phyloP scores from a whole-genome alignment of 2,113 vertebrate species.

The Panthera tigris region DNA sequence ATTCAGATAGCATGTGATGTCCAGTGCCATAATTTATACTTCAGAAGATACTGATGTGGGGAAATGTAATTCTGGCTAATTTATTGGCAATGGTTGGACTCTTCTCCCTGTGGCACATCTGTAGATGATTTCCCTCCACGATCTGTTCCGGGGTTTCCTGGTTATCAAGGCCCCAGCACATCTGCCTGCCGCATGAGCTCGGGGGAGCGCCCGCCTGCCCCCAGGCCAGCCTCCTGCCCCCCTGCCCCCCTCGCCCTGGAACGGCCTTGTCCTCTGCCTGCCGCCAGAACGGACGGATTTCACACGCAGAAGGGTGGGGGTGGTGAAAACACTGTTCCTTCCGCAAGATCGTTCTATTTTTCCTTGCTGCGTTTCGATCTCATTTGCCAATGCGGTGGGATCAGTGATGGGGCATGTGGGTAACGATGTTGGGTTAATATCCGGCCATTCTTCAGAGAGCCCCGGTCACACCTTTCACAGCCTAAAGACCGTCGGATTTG shows the following conservation, averaged over 20 bases:
- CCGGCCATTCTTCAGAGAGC: background rate
- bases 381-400: accelerated
- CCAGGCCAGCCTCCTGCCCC: accelerated
- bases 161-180: background rate
- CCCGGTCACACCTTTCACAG: too few species aligned
- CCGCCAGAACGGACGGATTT: accelerated
- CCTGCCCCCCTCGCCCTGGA: background rate
- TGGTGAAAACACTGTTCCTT: background rate
- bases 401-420: background rate
- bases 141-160: background rate
- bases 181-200: background rate
- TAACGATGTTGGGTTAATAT: background rate
- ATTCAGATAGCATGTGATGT: accelerated
- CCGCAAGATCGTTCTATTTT: accelerated
- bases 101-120: background rate
- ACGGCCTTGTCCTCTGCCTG: accelerated
- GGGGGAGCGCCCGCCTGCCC: accelerated
- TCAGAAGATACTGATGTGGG: background rate
- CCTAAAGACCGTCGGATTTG: too few species aligned
- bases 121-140: background rate
- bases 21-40: background rate
- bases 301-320: accelerated
- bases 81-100: background rate
- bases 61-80: background rate
- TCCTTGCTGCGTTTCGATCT: background rate